Percentiles rank a stretch among this genome's conserved stretches.
Evolutionary conservation across 64 coral and sea anemone genomes (phyloP).

Genomic region (Montipora foliosa): DNA sequence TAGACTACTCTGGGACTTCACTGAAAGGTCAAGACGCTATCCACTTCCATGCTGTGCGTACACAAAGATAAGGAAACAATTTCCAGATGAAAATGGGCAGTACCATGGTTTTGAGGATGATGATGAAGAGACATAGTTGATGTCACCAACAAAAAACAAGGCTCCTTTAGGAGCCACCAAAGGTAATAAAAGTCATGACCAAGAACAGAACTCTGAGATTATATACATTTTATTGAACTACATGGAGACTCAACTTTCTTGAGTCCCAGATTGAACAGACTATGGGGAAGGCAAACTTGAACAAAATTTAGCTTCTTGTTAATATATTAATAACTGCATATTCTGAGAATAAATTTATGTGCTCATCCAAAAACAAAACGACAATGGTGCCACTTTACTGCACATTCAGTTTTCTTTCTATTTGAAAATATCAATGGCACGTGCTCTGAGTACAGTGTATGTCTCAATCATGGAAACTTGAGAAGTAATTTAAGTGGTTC

Average conservation of each 20-base stretch:
- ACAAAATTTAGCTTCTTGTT: not conserved
- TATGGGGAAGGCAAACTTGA: not conserved
- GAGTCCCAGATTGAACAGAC: not conserved
- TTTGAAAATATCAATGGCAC: not conserved
- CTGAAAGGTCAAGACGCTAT: not conserved
- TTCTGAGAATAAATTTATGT: not conserved
- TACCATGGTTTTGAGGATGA: constrained; percentile 40
- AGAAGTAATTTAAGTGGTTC: not conserved
- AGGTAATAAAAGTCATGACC: constrained; percentile 6
- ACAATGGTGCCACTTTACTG: not conserved
- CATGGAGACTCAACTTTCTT: not conserved
- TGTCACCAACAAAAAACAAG: constrained; percentile 16
- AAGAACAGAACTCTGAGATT: not conserved
- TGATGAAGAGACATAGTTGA: constrained; percentile 10
- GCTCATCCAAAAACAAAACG: not conserved
- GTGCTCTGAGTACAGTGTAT: not conserved
- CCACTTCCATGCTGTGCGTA: constrained; percentile 28
- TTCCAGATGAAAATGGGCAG: not conserved
- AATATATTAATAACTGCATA: constrained; percentile 2
- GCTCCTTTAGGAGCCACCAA: constrained; percentile 7
- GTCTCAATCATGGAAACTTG: not conserved
- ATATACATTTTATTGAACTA: constrained; percentile 8
- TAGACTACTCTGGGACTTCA: not conserved
- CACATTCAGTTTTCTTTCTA: not conserved
- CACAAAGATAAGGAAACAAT: constrained; percentile 27